A percentile compares a stretch with the other conserved stretches of the same genome.
These are phyloP conservation scores for Petrolisthes manimaculis DNA, from an alignment of 2,888 invertebrate species.

Conservation along the genomic window DNA sequence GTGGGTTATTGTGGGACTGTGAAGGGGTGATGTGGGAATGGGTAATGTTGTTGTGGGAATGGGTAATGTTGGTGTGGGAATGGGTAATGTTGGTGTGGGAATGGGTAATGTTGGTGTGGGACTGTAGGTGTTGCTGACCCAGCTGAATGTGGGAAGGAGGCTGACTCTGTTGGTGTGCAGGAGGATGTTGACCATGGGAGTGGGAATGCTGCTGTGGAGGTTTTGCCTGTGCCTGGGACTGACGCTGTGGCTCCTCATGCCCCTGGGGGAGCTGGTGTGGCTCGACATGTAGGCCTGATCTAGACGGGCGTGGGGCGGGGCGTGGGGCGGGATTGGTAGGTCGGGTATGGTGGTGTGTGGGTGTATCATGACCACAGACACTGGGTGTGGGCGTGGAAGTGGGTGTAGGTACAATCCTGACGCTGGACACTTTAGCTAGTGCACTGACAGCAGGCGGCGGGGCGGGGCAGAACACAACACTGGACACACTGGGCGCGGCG, in stretches of 20 bases:
- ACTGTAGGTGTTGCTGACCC: constrained; percentile 17
- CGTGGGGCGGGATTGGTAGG: constrained; percentile 23
- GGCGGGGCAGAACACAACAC: constrained; percentile 54
- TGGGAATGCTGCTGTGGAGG: constrained; percentile 3
- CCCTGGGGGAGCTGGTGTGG: constrained; percentile 13
- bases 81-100: too few species aligned
- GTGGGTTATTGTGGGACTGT: too few species aligned
- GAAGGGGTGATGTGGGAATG: too few species aligned
- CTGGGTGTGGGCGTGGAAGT: constrained; percentile 62
- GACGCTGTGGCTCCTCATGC: neutral
- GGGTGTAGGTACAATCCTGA: constrained; percentile 64
- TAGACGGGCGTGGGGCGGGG: constrained; percentile 34
- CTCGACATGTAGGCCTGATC: constrained; percentile 11
- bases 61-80: neutral
- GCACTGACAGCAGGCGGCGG: constrained; percentile 60
- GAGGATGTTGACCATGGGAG: constrained; percentile 9
- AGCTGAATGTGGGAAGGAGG: constrained; percentile 9
- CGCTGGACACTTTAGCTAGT: constrained; percentile 65
- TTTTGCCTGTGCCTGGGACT: neutral
- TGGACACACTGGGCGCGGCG: constrained; percentile 46
- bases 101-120: neutral
- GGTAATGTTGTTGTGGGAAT: too few species aligned
- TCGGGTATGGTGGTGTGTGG: constrained; percentile 27
- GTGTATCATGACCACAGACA: constrained; percentile 44
- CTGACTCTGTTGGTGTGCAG: neutral